Percentiles rank a stretch among this genome's conserved stretches.
Conservation (phyloP, 2,888 invertebrate genomes). For the Limulus polyphemus region DNA sequence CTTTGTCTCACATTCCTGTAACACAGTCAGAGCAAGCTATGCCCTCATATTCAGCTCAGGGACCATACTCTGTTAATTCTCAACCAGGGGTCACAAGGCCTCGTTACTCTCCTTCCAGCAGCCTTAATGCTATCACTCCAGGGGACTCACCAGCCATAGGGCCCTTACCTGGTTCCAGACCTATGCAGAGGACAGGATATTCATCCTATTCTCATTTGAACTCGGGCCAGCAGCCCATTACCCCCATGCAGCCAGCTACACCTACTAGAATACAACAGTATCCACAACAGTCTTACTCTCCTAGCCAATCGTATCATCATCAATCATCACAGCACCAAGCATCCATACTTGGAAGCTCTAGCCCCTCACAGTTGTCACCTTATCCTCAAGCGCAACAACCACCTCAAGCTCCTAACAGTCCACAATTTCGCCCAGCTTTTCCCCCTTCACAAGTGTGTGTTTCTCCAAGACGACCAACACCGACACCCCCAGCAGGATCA, state of each 20-base stretch:
- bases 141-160: constrained; percentile 1
- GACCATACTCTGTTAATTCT: constrained; percentile 20
- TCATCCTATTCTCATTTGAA: constrained; percentile 17
- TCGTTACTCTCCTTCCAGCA: constrained; percentile 11
- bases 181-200: constrained; percentile 14
- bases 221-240: constrained; percentile 17
- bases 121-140: background rate
- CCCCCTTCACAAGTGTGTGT: constrained; percentile 18
- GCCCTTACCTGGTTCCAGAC: background rate
- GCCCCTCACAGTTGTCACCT: constrained; percentile 16
- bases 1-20: constrained; percentile 12
- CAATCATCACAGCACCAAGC: constrained; percentile 2
- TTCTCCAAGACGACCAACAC: constrained; percentile 25
- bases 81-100: constrained; percentile 17
- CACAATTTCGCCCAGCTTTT: constrained; percentile 20
- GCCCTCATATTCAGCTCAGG: constrained; percentile 20
- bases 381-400: constrained; percentile 19
- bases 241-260: background rate
- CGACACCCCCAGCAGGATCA: constrained; percentile 21
- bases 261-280: constrained; percentile 14
- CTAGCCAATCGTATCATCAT: constrained; percentile 19
- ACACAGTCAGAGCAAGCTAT: constrained; percentile 19
- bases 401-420: constrained; percentile 19
- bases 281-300: constrained; percentile 18
- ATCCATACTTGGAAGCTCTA: constrained; percentile 4